Evolutionary conservation across 2,113 vertebrate genomes (phyloP), one percentile per base, ranked within the genome.

Genomic region (Notarius lentiginosus): DNA sequence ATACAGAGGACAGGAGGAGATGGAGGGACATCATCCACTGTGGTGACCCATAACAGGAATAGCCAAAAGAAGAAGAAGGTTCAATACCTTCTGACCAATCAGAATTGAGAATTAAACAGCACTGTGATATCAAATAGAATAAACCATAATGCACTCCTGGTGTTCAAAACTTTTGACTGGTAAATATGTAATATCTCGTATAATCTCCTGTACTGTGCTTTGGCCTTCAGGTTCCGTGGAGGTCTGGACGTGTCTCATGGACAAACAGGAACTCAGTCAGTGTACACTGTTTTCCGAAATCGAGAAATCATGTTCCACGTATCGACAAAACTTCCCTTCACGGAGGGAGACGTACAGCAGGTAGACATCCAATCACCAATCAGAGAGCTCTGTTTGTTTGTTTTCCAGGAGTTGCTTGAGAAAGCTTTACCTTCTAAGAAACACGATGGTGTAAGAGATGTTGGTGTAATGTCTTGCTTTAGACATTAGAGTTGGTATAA

Each of bases 281-380:
- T 99, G 88, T 99, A 97, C 91, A 97, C 96, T 51, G 95, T 95
- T 93, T 98, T 99, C 94, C 96, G 96, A 30, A 96, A 95, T 94
- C 96, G 97, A 90, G 97, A 99, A 95, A 97, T 99, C 91, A 98
- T 99, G 97, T 98, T 99, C 92, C 98, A 99, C 2, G 96, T 99
- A 81, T 98, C 97, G 87, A 99, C 98, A 88, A 99, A 98, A 90
- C 95, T 99, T 86, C 97, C 97, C 86, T 99, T 97, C 94, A 99
- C 98, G 0, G 98, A 99, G 91, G 98, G 97, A 47, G 97, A 99
- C 0, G 70, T 97, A 12, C 98, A 99, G 93, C 97, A 99, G 97
- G 98, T 99, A 93, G 10, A 49, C 9, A 17, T 24, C 24, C 22
- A 68, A 49, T 27, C 66, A 47, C 18, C 47, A 4, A 81, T 49